Base-by-base conservation (phyloP, 2,888 invertebrate species). In the Drosophila colorata region DNA sequence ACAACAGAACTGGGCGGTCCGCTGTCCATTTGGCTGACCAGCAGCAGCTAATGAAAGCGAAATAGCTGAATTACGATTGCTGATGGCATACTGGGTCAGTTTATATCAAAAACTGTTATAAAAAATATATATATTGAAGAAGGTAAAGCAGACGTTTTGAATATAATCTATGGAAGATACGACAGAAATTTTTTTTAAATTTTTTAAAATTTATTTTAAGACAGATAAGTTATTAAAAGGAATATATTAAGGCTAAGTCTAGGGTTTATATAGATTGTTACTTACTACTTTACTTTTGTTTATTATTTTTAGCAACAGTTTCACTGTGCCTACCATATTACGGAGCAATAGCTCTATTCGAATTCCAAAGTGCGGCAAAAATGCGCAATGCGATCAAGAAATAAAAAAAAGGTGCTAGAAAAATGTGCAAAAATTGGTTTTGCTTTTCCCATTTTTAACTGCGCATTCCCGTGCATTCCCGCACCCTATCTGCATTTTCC, bases 11-110 rank as follows among this genome's bases (percentile, higher is more conserved):
- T 47, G 63, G 72, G 66, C 61, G 72, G 64, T 60, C 53, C 41
- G 40, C 63, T 56, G 68, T 52, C 76, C 80, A 80, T 70, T 79
- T 67, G 69, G 65, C 51, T 65, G 63, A 68, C 64, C 80, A 67
- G 59, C 64, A 64, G 48, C 74, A 61, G 78, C 83, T 86, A 86
- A 83, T 86, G 83, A 83, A 83, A 83, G 82, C 85, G 74, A 74
- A 84, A 83, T 85, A 80, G 77, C 82, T 83, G 82, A 82, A 78
- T 85, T 82, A 82, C 63, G 77, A 77, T 55, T 58, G 23, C 55
- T 46, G 33, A 40, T n/a, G 16, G 44, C 44, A 82, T 66, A 61
- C 60, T 80, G 80, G 69, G 58, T 18, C 38, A 48, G 57, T 11
- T 20, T 35, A 18, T 20, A 20, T 20, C n/a, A 18, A 55, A 57